These are phyloP conservation scores for Drosophila punjabiensis DNA, from an alignment of 1,140 invertebrate genomes.

Conservation along the genomic window DNA sequence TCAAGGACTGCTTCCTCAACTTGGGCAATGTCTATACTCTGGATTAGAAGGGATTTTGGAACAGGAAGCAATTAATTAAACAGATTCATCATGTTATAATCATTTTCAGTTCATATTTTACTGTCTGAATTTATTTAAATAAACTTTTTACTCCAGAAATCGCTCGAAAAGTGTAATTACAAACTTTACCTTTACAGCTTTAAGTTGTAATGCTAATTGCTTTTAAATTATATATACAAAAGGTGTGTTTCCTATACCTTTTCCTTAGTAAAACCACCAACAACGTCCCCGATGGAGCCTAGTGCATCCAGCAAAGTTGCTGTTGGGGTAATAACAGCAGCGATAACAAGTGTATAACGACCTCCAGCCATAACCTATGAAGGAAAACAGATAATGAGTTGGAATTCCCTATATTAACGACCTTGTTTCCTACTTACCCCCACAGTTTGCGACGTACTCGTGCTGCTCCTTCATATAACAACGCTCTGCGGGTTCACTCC, in stretches of 20 bases:
- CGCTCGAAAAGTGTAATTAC: not conserved
- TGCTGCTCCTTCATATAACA: constrained; percentile 55
- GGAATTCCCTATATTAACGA: not conserved
- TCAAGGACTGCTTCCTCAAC: constrained; percentile 90
- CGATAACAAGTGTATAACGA: constrained; percentile 51
- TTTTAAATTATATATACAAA: constrained; percentile 6
- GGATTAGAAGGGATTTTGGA: constrained; percentile 34
- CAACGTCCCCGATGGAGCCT: constrained; percentile 52
- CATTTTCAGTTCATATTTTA: not conserved
- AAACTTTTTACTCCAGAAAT: not conserved
- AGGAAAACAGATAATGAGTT: not conserved
- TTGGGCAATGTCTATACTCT: constrained; percentile 87
- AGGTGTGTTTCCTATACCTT: not conserved
- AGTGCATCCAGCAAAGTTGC: constrained; percentile 56
- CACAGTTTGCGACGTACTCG: constrained; percentile 20
- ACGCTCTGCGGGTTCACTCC: not conserved
- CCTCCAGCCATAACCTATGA: constrained; percentile 31
- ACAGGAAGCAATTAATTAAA: not conserved
- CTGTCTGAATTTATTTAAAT: not conserved
- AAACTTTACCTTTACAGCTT: not conserved
- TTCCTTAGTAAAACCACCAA: not conserved
- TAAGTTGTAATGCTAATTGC: not conserved
- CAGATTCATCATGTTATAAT: not conserved
- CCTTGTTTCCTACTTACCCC: constrained; percentile 29
- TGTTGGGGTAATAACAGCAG: constrained; percentile 57